Evolutionary conservation across 1,140 invertebrate genomes (phyloP), one percentile per base, ranked within the genome.

Genomic region (Drosophila virilis): DNA sequence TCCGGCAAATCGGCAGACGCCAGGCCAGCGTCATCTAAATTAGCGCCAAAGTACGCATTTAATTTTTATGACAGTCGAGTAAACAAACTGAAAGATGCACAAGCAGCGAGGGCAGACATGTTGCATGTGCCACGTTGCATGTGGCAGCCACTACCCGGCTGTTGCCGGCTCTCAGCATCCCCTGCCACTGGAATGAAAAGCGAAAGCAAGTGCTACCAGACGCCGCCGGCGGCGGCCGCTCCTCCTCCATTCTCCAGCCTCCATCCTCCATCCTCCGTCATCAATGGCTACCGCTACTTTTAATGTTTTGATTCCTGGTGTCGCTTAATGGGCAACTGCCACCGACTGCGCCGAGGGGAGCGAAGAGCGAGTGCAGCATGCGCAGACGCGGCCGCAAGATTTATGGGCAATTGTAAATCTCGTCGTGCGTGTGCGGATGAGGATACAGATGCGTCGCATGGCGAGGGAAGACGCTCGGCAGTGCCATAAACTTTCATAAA

Each of bases 41-140:
- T 89, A 89, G 80, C 84, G 57, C 80, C 77, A 89, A 89, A 89
- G 84, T 89, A 83, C 80, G 84, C 84, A 89, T 89, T 89, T 78
- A 84, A 75, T 68, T 84, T 89, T 89, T 89, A 89, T 84, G 84
- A 84, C 85, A 74, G 68, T 15, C 67, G 80, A 84, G 68, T 80
- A 89, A 89, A 84, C 84, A 89, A 69, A 51, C 76, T 62, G 10
- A 42, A 37, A 51, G 80, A 75, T 43, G 43, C 75, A 51, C 17
- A 59, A 60, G 54, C 43, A 22, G 60, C 51, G 22, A n/a, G 32
- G 28, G 32, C 38, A 46, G 64, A 46, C 55, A 65, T 50, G 68
- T 38, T 37, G 60, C 66, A 64, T 71, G 45, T 45, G 9, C 51
- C 60, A 22, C n/a, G 37, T 35, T 12, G 17, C 51, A 54, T 54